These are phyloP conservation scores for Tretioscincus oriximinensis DNA, from an alignment of 2,113 vertebrate genomes.

Conservation along the genomic window DNA sequence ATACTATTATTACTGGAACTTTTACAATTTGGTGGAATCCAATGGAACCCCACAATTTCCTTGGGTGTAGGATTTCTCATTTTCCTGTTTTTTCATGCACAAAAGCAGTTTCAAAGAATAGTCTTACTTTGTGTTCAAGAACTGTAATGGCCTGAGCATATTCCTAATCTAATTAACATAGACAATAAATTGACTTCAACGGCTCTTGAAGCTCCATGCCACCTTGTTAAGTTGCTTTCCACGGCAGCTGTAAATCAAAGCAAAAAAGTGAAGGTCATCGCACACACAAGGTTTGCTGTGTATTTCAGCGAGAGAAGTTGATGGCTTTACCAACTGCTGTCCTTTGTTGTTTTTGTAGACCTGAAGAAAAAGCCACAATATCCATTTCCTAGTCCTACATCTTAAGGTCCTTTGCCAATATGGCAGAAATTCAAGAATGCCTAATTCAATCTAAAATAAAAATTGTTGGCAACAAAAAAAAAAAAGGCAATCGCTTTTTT, in stretches of 20 bases:
- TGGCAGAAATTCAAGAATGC: conserved; percentile 23
- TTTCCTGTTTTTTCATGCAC: conserved; percentile 66
- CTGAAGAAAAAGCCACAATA: conserved; percentile 47
- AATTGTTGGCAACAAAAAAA: background rate
- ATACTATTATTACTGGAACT: conserved; percentile 63
- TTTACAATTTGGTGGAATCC: conserved; percentile 68
- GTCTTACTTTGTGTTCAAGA: conserved; percentile 44
- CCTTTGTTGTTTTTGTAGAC: conserved; percentile 57
- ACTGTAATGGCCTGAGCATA: conserved; percentile 58
- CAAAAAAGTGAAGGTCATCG: conserved; percentile 55
- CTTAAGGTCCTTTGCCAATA: conserved; percentile 41
- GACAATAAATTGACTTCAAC: conserved; percentile 65
- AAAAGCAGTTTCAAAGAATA: conserved; percentile 64
- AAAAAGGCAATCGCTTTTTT: background rate
- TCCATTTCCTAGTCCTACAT: conserved; percentile 43
- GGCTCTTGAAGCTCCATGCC: conserved; percentile 53
- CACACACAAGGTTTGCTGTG: conserved; percentile 57
- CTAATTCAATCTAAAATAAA: conserved; percentile 34
- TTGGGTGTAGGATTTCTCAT: conserved; percentile 58
- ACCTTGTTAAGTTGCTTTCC: conserved; percentile 69
- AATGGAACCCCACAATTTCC: conserved; percentile 59
- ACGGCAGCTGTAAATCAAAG: conserved; percentile 70
- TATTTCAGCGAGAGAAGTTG: conserved; percentile 57
- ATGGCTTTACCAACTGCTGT: conserved; percentile 79
- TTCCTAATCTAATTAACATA: conserved; percentile 76